phyloP scores from a whole-genome alignment of 2,888 invertebrate genomes.

The Drepana falcataria region DNA sequence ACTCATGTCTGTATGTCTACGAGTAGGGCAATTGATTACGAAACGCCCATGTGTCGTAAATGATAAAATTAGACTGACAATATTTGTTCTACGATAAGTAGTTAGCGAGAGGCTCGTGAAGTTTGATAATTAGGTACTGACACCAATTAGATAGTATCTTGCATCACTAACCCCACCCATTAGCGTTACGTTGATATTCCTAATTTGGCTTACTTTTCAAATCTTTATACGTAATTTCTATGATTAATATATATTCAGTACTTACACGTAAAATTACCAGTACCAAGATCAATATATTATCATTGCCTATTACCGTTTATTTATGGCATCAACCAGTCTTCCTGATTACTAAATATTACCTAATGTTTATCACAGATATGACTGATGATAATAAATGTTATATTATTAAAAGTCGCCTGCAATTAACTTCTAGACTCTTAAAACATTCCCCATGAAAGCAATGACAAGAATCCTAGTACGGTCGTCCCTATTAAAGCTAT shows the following conservation, averaged over 20 bases:
- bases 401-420: too few relatives aligned
- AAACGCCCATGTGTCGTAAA: slow-evolving; percentile 47
- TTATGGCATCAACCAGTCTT: too few relatives aligned
- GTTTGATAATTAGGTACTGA: slow-evolving; percentile 64
- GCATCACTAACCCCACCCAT: slow-evolving; percentile 53
- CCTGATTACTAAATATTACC: too few relatives aligned
- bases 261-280: background rate
- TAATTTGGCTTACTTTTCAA: slow-evolving; percentile 30
- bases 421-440: too few relatives aligned
- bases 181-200: slow-evolving; percentile 21
- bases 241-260: background rate
- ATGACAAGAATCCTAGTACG: slow-evolving; percentile 18
- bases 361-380: too few relatives aligned
- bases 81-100: slow-evolving; percentile 68
- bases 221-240: background rate
- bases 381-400: too few relatives aligned
- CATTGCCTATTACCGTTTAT: too few relatives aligned
- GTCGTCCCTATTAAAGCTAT: background rate
- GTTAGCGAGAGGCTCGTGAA: slow-evolving; percentile 52
- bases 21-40: slow-evolving; percentile 37
- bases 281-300: too few relatives aligned
- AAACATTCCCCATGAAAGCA: slow-evolving; percentile 11
- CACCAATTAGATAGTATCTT: slow-evolving; percentile 66
- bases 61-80: slow-evolving; percentile 56
- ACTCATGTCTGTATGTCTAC: slow-evolving; percentile 17